phyloP scores from a whole-genome alignment of 2,888 invertebrate species.

The Drosophila trichaetosa region DNA sequence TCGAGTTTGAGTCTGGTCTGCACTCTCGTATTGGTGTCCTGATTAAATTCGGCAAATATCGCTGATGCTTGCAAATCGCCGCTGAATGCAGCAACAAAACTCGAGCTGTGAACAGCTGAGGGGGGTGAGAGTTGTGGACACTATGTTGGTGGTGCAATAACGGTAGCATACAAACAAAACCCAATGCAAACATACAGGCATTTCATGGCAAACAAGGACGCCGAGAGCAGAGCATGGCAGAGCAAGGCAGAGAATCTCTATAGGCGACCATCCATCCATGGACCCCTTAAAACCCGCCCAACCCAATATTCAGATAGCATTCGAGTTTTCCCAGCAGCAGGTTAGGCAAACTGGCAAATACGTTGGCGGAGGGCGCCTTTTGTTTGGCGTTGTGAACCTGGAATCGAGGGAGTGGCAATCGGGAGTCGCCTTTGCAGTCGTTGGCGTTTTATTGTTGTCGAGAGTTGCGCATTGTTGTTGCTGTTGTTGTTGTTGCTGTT shows the following conservation, averaged over 20 bases:
- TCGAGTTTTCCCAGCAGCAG: constrained; percentile 11
- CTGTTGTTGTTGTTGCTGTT: constrained; percentile 7
- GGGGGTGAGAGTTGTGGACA: not conserved
- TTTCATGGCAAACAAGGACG: constrained; percentile 71
- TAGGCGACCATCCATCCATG: not conserved
- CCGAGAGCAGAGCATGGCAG: not conserved
- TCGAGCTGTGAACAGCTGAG: constrained; percentile 29
- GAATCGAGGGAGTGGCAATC: constrained; percentile 19
- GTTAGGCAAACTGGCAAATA: constrained; percentile 74
- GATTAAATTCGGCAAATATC: constrained; percentile 79
- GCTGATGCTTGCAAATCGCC: constrained; percentile 77
- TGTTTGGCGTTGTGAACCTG: constrained; percentile 59
- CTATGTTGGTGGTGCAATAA: constrained; percentile 10
- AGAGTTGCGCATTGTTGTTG: constrained; percentile 36
- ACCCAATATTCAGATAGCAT: constrained; percentile 8
- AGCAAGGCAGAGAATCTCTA: constrained; percentile 1
- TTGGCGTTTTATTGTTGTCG: constrained; percentile 75
- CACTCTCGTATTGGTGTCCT: constrained; percentile 61
- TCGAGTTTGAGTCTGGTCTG: constrained; percentile 23
- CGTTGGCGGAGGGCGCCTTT: constrained; percentile 66
- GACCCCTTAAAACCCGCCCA: not conserved
- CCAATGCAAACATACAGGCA: constrained; percentile 78
- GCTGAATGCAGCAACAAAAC: constrained; percentile 57
- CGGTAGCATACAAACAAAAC: constrained; percentile 39
- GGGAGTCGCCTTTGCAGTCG: constrained; percentile 70